Evolutionary conservation across 2,113 vertebrate species (phyloP).

Genomic region (Megaleporinus macrocephalus): DNA sequence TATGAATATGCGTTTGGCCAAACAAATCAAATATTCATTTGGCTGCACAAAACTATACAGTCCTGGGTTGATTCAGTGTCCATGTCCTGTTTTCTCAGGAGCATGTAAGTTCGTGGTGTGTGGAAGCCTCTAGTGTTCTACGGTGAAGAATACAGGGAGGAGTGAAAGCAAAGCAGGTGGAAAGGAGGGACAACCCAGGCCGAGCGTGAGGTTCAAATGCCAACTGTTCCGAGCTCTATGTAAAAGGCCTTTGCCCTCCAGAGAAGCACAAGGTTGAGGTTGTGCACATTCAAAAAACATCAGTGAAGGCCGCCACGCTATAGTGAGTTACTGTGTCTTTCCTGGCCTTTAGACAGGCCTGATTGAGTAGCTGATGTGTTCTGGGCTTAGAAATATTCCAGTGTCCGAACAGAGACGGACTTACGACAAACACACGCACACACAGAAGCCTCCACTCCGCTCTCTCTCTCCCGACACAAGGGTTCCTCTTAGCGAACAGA

Average conservation of each 20-base stretch:
- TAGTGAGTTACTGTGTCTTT: background rate
- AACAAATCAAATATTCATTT: too few species aligned
- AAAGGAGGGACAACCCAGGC: too few species aligned
- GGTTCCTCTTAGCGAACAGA: slow-evolving; percentile 51
- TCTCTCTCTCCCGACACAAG: slow-evolving; percentile 45
- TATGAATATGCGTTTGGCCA: too few species aligned
- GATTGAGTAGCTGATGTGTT: slow-evolving; percentile 25
- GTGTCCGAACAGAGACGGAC: slow-evolving; percentile 27
- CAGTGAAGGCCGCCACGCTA: background rate
- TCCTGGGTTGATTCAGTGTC: too few species aligned
- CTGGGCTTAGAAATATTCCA: background rate
- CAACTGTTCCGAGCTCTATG: background rate
- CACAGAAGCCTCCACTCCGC: slow-evolving; percentile 36
- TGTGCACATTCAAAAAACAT: background rate
- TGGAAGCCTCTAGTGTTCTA: too few species aligned
- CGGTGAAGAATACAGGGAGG: too few species aligned
- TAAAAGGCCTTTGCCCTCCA: background rate
- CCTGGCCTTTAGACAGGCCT: background rate
- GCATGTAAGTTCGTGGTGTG: too few species aligned
- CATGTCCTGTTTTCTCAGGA: too few species aligned
- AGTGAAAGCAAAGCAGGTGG: too few species aligned
- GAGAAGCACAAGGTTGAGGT: background rate
- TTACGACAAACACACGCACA: slow-evolving; percentile 32
- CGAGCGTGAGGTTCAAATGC: too few species aligned
- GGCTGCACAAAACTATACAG: too few species aligned